These are phyloP conservation scores for Pitta sordida DNA, from an alignment of 2,113 vertebrate species.

Conservation along the genomic window DNA sequence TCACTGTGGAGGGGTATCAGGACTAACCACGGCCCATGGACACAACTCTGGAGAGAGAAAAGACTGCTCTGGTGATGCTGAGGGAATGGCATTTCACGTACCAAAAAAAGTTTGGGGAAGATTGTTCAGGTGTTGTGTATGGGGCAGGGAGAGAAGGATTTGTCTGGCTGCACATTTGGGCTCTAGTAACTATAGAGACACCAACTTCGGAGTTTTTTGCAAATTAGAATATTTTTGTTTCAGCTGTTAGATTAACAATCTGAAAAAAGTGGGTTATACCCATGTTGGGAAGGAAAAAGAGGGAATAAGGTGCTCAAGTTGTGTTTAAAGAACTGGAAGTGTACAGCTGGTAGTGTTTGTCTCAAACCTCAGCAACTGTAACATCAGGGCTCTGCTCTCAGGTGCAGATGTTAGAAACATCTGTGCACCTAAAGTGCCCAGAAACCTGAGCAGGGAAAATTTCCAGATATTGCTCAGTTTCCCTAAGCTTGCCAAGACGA, in stretches of 20 bases:
- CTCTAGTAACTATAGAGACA: not conserved
- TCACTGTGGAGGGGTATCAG: accelerated
- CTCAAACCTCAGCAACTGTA: not conserved
- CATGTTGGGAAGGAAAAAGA: not conserved
- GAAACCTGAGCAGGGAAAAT: not conserved
- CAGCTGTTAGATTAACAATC: not conserved
- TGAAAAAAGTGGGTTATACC: not conserved
- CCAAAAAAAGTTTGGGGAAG: not conserved
- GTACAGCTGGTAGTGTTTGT: not conserved
- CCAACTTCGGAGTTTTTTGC: not conserved
- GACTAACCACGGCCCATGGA: accelerated
- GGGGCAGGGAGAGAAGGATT: not conserved
- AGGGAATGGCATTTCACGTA: not conserved
- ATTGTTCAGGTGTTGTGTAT: not conserved
- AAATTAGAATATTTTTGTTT: not conserved
- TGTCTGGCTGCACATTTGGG: accelerated
- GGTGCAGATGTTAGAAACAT: not conserved
- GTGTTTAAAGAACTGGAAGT: not conserved
- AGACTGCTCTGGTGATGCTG: not conserved
- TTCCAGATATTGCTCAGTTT: not conserved
- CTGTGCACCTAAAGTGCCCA: not conserved
- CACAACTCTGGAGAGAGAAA: not conserved
- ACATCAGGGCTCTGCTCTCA: not conserved
- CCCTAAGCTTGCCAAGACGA: not conserved
- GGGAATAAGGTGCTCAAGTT: not conserved